Conservation (phyloP, 2,797 vertebrate genomes). For the Coranthus polyacanthus region DNA sequence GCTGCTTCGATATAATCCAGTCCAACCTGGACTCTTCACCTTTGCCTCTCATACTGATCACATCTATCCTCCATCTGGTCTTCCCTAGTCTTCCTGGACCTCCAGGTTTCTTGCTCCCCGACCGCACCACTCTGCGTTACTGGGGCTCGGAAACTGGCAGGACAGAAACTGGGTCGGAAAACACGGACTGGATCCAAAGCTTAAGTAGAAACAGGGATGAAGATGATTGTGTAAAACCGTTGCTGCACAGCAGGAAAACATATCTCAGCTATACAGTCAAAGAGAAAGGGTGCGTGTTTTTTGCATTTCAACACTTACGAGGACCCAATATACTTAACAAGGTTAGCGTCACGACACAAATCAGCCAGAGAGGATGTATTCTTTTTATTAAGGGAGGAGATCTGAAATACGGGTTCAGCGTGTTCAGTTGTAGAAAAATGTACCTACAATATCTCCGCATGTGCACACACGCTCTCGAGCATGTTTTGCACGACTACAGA, state of each 20-base stretch:
- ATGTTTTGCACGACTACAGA: slow-evolving; percentile 52
- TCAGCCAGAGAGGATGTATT: neutral
- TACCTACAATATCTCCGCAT: neutral
- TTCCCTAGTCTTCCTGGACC: slow-evolving; percentile 72
- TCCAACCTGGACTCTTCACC: slow-evolving; percentile 16
- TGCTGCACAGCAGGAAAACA: slow-evolving; percentile 74
- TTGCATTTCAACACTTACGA: slow-evolving; percentile 29
- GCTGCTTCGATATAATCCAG: slow-evolving; percentile 7
- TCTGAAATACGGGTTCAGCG: no score
- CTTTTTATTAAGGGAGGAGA: slow-evolving; percentile 6
- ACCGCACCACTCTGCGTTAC: slow-evolving; percentile 67
- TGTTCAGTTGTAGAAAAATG: slow-evolving; percentile 21
- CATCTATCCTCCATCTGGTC: slow-evolving; percentile 35
- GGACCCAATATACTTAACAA: neutral
- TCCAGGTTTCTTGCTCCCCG: slow-evolving; percentile 80
- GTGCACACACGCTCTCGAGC: neutral
- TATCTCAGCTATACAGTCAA: slow-evolving; percentile 60
- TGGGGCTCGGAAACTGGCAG: slow-evolving; percentile 76
- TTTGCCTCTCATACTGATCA: slow-evolving; percentile 10
- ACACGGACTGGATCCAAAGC: slow-evolving; percentile 74
- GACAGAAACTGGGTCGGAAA: slow-evolving; percentile 83
- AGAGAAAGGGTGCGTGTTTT: slow-evolving; percentile 3
- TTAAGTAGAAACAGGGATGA: slow-evolving; percentile 85
- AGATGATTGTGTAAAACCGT: slow-evolving; percentile 71
- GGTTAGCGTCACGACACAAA: neutral